These are phyloP conservation scores for Telenomus remus DNA, from an alignment of 1,140 invertebrate genomes.

Conservation along the genomic window DNA sequence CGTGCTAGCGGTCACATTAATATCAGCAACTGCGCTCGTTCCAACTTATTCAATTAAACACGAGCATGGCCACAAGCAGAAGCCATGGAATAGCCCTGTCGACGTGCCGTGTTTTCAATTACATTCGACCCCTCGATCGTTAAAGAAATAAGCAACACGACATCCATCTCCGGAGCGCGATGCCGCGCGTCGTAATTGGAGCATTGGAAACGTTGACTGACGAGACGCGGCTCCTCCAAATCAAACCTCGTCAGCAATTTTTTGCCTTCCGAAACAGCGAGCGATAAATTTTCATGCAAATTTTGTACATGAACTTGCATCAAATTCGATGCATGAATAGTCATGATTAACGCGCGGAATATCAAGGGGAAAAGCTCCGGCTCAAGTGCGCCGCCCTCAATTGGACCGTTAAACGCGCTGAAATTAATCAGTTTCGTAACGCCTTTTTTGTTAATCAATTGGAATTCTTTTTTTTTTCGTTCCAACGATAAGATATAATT, in stretches of 20 bases:
- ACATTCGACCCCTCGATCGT: conserved; percentile 57
- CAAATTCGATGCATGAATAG: conserved; percentile 27
- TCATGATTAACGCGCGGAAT: conserved; percentile 39
- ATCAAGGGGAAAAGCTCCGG: conserved; percentile 21
- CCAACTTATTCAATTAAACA: conserved; percentile 63
- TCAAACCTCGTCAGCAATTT: conserved; percentile 40
- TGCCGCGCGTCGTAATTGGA: conserved; percentile 48
- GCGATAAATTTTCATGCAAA: conserved; percentile 50
- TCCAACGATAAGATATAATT: not conserved
- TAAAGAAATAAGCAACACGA: conserved; percentile 61
- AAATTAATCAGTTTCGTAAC: conserved; percentile 24
- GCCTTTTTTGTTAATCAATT: not conserved
- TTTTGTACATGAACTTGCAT: conserved; percentile 40
- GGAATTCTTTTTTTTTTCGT: not conserved
- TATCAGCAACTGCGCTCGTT: conserved; percentile 56
- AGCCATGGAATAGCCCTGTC: conserved; percentile 54
- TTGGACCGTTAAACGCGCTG: conserved; percentile 22
- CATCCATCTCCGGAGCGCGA: conserved; percentile 51
- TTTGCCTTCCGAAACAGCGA: conserved; percentile 30
- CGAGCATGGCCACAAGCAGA: conserved; percentile 59
- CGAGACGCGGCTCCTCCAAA: conserved; percentile 37
- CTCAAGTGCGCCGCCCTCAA: conserved; percentile 24
- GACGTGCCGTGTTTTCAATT: conserved; percentile 59
- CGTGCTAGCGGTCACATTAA: conserved; percentile 58
- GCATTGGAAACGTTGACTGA: conserved; percentile 36